Evolutionary conservation across 2,797 vertebrate species (phyloP).

Genomic region (Anguilla pacifica): DNA sequence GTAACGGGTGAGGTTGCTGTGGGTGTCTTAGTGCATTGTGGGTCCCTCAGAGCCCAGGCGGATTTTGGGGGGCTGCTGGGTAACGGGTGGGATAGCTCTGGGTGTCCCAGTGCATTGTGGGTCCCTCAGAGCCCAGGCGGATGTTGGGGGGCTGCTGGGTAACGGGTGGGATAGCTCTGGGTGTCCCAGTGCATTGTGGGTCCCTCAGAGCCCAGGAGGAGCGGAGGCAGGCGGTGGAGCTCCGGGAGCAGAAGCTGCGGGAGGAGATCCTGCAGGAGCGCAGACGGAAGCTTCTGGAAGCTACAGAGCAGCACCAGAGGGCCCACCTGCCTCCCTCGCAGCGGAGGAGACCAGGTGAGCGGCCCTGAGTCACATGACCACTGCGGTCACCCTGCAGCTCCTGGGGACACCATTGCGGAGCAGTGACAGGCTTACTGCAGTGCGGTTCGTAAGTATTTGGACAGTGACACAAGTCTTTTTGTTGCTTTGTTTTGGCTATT

Average conservation of each 20-base stretch:
- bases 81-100: neutral
- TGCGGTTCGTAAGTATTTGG: neutral
- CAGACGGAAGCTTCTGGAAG: constrained; percentile 80
- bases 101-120: constrained; percentile 32
- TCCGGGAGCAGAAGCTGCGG: constrained; percentile 78
- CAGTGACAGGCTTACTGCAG: neutral
- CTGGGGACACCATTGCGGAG: neutral
- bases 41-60: too few relatives aligned
- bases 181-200: constrained; percentile 30
- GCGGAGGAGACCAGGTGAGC: constrained; percentile 73
- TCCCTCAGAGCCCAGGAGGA: constrained; percentile 82
- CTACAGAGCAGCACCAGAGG: constrained; percentile 85
- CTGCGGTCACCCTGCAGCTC: neutral
- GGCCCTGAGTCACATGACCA: neutral
- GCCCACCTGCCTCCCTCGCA: constrained; percentile 77
- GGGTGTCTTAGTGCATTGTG: neutral
- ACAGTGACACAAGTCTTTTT: too few relatives aligned
- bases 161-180: neutral
- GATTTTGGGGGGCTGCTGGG: neutral
- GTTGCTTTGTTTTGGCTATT: too few relatives aligned
- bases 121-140: constrained; percentile 80
- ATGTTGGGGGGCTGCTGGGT: constrained; percentile 41
- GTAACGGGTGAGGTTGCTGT: neutral
- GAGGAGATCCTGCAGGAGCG: constrained; percentile 84
- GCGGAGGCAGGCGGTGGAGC: constrained; percentile 74